phyloP scores from a whole-genome alignment of 2,113 vertebrate genomes.

The Xenopus laevis region DNA sequence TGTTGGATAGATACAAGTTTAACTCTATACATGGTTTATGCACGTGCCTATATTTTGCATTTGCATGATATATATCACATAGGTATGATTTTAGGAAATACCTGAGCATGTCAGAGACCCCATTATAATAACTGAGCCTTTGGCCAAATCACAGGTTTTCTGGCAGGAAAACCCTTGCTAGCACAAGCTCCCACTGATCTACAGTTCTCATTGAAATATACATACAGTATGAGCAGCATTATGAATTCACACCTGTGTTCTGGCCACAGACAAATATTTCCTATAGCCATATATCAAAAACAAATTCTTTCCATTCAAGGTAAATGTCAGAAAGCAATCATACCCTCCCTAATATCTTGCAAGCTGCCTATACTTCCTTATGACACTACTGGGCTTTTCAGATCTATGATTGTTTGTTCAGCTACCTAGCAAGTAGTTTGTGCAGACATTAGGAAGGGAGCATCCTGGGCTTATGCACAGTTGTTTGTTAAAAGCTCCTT shows the following conservation, averaged over 20 bases:
- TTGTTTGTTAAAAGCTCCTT: conserved; percentile 39
- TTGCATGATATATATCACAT: too few relatives aligned
- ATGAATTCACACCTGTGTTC: background rate
- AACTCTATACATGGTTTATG: too few relatives aligned
- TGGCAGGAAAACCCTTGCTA: background rate
- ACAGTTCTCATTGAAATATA: background rate
- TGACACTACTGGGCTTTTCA: conserved; percentile 1
- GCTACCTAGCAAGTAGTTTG: conserved; percentile 50
- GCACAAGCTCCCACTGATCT: background rate
- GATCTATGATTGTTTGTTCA: conserved; percentile 38
- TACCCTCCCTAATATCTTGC: background rate
- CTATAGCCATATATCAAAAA: too few relatives aligned
- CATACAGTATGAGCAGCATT: background rate
- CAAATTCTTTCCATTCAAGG: background rate
- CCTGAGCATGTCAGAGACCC: too few relatives aligned
- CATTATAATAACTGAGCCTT: too few relatives aligned
- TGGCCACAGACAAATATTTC: too few relatives aligned
- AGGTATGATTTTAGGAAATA: too few relatives aligned
- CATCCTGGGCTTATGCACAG: conserved; percentile 48
- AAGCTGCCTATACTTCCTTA: background rate
- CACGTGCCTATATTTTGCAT: too few relatives aligned
- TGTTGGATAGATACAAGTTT: too few relatives aligned
- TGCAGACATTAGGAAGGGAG: conserved; percentile 31
- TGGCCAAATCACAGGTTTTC: background rate
- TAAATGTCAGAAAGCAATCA: background rate